Percentiles rank a stretch among this genome's conserved stretches.
Conservation (phyloP, 2,888 invertebrate species). For the Brachynemurus nebulosus region DNA sequence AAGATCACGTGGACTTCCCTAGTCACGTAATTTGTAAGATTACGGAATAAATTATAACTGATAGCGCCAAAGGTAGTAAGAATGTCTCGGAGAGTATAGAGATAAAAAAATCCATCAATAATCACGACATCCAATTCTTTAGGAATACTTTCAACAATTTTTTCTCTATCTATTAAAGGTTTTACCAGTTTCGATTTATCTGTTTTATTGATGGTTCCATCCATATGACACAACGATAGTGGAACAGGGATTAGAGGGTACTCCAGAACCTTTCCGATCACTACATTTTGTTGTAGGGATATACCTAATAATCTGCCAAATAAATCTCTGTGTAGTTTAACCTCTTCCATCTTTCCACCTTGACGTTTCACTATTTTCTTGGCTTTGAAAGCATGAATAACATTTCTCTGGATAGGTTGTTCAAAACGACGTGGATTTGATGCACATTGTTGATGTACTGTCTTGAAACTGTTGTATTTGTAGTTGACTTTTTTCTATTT, state of each 20-base stretch:
- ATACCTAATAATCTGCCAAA: constrained; percentile 14
- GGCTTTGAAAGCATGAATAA: not conserved
- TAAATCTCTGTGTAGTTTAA: constrained; percentile 14
- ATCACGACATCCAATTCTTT: constrained; percentile 10
- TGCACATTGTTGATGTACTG: constrained; percentile 1
- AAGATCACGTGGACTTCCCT: not conserved
- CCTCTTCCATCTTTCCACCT: constrained; percentile 11
- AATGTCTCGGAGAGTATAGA: constrained; percentile 14
- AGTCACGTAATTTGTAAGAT: not conserved
- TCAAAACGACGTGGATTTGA: constrained; percentile 1
- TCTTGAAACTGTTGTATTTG: constrained; percentile 9
- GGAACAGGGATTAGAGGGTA: constrained; percentile 20
- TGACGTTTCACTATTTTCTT: constrained; percentile 5
- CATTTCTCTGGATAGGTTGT: not conserved
- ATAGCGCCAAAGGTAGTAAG: constrained; percentile 15
- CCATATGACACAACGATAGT: constrained; percentile 18
- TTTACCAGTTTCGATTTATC: constrained; percentile 19
- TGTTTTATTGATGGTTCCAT: constrained; percentile 19
- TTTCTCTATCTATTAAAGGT: constrained; percentile 13
- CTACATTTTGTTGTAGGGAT: constrained; percentile 14
- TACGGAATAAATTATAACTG: not conserved
- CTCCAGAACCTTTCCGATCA: constrained; percentile 17
- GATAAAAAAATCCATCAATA: constrained; percentile 15
- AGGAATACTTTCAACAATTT: constrained; percentile 6
- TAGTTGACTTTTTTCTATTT: constrained; percentile 7